phyloP scores from a whole-genome alignment of 2,888 invertebrate genomes.

The Molorchus minor region DNA sequence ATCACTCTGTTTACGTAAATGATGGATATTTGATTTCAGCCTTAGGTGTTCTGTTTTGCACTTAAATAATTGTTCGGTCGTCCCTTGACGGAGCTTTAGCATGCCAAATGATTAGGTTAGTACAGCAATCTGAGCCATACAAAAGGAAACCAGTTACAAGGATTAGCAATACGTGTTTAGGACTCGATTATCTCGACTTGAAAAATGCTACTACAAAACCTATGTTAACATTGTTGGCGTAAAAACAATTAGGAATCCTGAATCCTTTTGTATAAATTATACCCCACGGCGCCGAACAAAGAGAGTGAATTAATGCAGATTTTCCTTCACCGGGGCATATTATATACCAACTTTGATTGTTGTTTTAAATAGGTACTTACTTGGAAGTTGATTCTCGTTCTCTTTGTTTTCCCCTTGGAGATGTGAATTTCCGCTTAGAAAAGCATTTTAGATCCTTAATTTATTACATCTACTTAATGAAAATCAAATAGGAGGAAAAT shows the following conservation, averaged over 20 bases:
- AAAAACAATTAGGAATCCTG: constrained; percentile 2
- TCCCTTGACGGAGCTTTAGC: too few species aligned
- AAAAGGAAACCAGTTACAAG: too few species aligned
- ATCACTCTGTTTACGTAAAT: too few species aligned
- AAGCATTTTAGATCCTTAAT: constrained; percentile 2
- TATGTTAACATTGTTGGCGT: neutral
- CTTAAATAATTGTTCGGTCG: too few species aligned
- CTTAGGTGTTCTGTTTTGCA: too few species aligned
- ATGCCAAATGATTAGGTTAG: too few species aligned
- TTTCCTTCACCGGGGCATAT: constrained; percentile 1
- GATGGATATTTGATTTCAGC: too few species aligned
- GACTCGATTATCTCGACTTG: neutral
- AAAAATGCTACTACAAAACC: neutral
- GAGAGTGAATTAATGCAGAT: constrained; percentile 22
- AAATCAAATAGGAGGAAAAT: neutral
- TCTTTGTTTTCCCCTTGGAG: constrained; percentile 1
- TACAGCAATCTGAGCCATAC: too few species aligned
- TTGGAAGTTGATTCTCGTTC: constrained; percentile 11
- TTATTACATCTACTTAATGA: neutral
- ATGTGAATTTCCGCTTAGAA: constrained; percentile 4
- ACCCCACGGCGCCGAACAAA: constrained; percentile 10
- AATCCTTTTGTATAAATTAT: constrained; percentile 14
- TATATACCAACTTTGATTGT: constrained; percentile 12
- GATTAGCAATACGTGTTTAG: too few species aligned
- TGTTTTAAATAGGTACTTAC: constrained; percentile 18